Percentiles rank a stretch among this genome's conserved stretches.
These are phyloP conservation scores for Cyclina sinensis DNA, from an alignment of 1,140 invertebrate species.

Conservation along the genomic window DNA sequence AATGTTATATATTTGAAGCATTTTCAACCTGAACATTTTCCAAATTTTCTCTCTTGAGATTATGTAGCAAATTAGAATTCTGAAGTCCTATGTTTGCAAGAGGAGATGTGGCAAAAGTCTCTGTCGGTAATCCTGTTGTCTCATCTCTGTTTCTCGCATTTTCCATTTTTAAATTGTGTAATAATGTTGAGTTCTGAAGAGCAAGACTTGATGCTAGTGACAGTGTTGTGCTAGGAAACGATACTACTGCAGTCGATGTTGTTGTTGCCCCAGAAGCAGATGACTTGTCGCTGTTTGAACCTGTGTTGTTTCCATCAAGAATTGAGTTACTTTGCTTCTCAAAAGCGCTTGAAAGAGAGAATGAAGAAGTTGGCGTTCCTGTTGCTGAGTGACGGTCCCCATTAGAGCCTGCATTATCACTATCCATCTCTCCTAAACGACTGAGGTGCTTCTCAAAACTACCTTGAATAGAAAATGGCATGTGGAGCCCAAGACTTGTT, in stretches of 20 bases:
- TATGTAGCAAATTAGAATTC: slow-evolving; percentile 31
- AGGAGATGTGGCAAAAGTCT: slow-evolving; percentile 15
- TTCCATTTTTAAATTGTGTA: slow-evolving; percentile 42
- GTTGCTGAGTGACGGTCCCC: slow-evolving; percentile 32
- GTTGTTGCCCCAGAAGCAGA: slow-evolving; percentile 8
- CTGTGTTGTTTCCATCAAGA: slow-evolving; percentile 43
- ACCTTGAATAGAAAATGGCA: slow-evolving; percentile 49
- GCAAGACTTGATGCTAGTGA: slow-evolving; percentile 38
- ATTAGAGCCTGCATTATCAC: slow-evolving; percentile 50
- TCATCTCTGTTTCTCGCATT: slow-evolving; percentile 8
- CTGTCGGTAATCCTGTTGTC: not conserved
- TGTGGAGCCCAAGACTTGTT: slow-evolving; percentile 11
- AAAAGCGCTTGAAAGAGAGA: slow-evolving; percentile 29
- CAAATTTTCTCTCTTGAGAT: slow-evolving; percentile 29
- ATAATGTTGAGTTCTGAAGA: slow-evolving; percentile 26
- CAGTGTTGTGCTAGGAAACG: slow-evolving; percentile 25
- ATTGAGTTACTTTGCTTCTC: slow-evolving; percentile 14
- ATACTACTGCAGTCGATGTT: not conserved
- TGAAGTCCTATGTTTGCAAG: not conserved
- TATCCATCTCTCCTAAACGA: slow-evolving; percentile 38
- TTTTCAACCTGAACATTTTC: slow-evolving; percentile 34
- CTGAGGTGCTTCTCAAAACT: slow-evolving; percentile 54
- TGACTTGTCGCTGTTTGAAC: slow-evolving; percentile 55
- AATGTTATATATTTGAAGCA: slow-evolving; percentile 37
- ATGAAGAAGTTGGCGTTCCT: slow-evolving; percentile 17